Base-by-base conservation (phyloP, 2,888 invertebrate species). In the Brachynemurus nebulosus region DNA sequence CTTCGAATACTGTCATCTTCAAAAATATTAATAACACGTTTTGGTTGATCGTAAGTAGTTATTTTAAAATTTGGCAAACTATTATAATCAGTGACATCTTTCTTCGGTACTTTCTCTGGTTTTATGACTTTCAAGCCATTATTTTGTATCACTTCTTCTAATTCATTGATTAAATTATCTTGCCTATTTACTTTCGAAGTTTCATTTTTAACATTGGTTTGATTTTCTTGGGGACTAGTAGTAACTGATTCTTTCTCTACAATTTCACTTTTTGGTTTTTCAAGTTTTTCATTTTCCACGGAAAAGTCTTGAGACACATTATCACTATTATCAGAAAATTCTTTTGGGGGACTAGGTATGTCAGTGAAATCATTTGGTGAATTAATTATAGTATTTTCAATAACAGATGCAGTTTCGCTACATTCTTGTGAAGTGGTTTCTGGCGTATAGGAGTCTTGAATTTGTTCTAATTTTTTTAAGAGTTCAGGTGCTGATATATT, bases 11-110 rank as follows among this genome's bases (percentile, higher is more conserved):
- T 65, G 42, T 65, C 65, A 46, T 66, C 66, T 51, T 66, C 66
- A 50, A 64, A 66, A 12, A 66, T 64, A 46, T 62, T 62, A 21
- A 66, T 61, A 50, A 61, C 64, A 46, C 60, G 62, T 44, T 53
- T 53, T 4, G 64, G 62, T 40, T 58, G 57, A 45, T 65, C 61
- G 51, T 66, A 66, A 1, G 66, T 64, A 1, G 66, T 62, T 48
- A 66, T 64, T 55, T 64, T 63, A 50, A 66, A 66, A 49, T 66
- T 66, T 7, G 65, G 64, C 41, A 66, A 53, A 17, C 58, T 58
- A 20, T 56, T 40, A 18, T 19, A 25, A 21, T 36, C 35, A 21
- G 41, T 35, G 20, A 12, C 18, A n/a, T 34, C 35, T 12, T n/a
- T 34, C 30, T 18, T 38, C 27, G 37, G 35, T 36, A 45, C 44